Base-by-base conservation (phyloP, 2,888 invertebrate genomes). In the Papilio elwesi region DNA sequence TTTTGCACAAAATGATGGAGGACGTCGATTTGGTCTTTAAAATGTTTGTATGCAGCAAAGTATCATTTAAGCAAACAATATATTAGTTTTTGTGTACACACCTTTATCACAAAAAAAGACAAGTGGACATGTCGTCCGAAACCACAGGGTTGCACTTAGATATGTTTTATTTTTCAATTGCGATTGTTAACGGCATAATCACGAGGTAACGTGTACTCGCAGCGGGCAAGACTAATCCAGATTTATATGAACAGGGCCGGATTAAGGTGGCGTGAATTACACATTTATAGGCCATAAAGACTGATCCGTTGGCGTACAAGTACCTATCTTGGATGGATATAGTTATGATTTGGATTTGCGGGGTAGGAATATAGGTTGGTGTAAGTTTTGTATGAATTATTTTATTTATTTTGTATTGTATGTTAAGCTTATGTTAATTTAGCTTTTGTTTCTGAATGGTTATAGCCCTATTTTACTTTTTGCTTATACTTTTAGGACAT, bases 251-350 rank as follows among this genome's bases (percentile, higher is more conserved):
- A 85, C 91, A 89, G 90, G 85, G 81, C 85, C 88, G 92, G 93
- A 93, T 93, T 93, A 93, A 93, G 91, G 91, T 87, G 90, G 92
- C 92, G 92, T 92, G 92, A 93, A 93, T 93, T 93, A 93, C 92
- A 91, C 92, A 88, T 93, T 92, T 92, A 92, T 92, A 93, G 92
- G 90, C 92, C 91, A 90, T 93, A 92, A 93, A 93, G 92, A 93
- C 89, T 92, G 93, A 93, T 93, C 92, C 91, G 87, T 91, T 91
- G 91, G 92, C 90, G 88, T 85, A 87, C 85, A 83, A 76, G 87
- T 90, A 90, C 90, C 90, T 90, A 89, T 85, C 87, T 82, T 80
- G 82, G 82, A 82, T 86, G 87, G 85, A 87, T 90, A 87, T 90
- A 90, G 88, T 90, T 91, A 90, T 90, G 90, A 87, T 84, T 85